Base-by-base conservation (phyloP, 2,888 invertebrate genomes). In the Deilephila elpenor region DNA sequence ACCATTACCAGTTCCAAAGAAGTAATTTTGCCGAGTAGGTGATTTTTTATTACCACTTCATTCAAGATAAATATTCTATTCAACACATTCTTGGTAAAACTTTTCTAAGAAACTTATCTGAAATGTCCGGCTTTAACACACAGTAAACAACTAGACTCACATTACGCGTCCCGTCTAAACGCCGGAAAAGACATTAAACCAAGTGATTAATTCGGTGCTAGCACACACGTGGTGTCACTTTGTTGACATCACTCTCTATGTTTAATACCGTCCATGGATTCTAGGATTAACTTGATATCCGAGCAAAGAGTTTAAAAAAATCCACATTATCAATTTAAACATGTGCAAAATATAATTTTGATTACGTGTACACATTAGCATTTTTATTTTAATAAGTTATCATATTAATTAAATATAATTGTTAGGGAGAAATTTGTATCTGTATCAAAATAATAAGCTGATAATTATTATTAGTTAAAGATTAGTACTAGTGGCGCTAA, bases 171-270 rank as follows among this genome's bases (percentile, higher is more conserved):
- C 25, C 17, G 29, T 60, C 29, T 60, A 60, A 60, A 37, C 37
- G 64, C 32, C 44, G 44, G 64, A 37, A 56, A 60, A 60, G 60
- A 29, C 60, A 60, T 60, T 29, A 60, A 60, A 60, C 60, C 60
- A 29, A 60, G 60, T 25, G 60, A 60, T 60, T 60, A 60, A 60
- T 60, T 60, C 25, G 17, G 19, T 56, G 56, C 56, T 56, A n/a
- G n/a, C 56, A 56, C 56, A 56, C 56, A 56, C 56, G 56, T 5
- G 56, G 17, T 56, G 56, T 56, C 56, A 56, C 56, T 56, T 56
- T 56, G 56, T 56, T 56, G 56, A 56, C 56, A n/a, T 56, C 56
- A n/a, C 56, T 56, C 17, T 56, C 56, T 44, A 44, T 11, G 44
- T 56, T n/a, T 56, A 56, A 56, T n/a, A n/a, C 56, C 17, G 56